Evolutionary conservation across 2,113 vertebrate species (phyloP), one percentile per base, ranked within the genome.

Genomic region (Melanocharis versteri): DNA sequence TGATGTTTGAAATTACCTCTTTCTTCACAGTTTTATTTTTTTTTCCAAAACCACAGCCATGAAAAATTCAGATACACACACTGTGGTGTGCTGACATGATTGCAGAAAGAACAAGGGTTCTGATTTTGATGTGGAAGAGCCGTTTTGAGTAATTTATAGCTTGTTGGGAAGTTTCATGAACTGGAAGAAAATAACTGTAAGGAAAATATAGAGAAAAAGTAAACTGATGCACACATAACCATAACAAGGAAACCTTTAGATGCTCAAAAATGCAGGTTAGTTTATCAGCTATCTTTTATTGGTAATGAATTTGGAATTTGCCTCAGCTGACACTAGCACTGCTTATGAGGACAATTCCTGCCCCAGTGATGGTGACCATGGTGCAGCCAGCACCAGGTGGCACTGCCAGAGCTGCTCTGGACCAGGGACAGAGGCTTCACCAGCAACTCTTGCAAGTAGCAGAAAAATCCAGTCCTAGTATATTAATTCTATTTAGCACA

Each of bases 371-470:
- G 3, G n/a, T 62, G 60, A 76, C 81, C 2, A 1, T 33, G 57
- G 30, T 65, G 31, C 66, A 58, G 33, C 68, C 50, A 86, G 75
- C 77, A 75, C 16, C 80, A 91, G 76, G 40, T 75, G 83, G 77
- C 80, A 71, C 71, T 83, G 60, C 62, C 27, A 93, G 23, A 69
- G 39, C 68, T 87, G 12, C 73, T 39, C 65, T 37, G 13, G 42
- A 15, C 5, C 3, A n/a, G 22, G 3, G 10, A 3, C 15, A 17
- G 5, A 3, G 7, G 9, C 3, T 50, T 42, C 86, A 16, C 1
- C 9, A 35, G 47, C 11, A 81, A 21, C 40, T 72, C 11, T 4
- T 76, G 12, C 10, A 6, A 44, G 57, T 5, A 62, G 60, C n/a
- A 61, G 31, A 48, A 75, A n/a, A 69, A 68, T 56, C 37, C 48